Evolutionary conservation across 2,888 invertebrate genomes (phyloP), one percentile per base, ranked within the genome.

Genomic region (Parelbella ahira): DNA sequence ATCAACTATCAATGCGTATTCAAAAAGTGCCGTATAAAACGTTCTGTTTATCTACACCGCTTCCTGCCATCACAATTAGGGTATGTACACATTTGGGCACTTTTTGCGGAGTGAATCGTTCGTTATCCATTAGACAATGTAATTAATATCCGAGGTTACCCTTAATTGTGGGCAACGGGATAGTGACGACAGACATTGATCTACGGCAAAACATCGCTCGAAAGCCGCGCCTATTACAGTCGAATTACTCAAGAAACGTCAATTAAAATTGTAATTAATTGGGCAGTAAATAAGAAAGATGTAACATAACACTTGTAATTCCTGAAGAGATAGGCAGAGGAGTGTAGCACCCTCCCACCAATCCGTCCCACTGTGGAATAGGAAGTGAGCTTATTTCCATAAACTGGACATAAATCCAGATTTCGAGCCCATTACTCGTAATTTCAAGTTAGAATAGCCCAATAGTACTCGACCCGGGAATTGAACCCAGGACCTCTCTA

Each of bases 121-220:
- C 58, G 58, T 64, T 72, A 67, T 74, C 82, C 79, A 84, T 86
- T 84, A 83, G 79, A 72, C 79, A 74, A 71, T 80, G 84, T 84
- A 86, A 84, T 84, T 77, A 84, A 84, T 83, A 83, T 76, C 68
- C 66, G 67, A 67, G 75, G 77, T 73, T 73, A 68, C 71, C 75
- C 74, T 71, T 80, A 80, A 83, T 81, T 82, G 80, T 74, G 68
- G 68, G 60, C 63, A 71, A 72, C 68, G 66, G 25, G 68, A 73
- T 71, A 75, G 71, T 72, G 69, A 64, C 65, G 54, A 66, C 61
- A 68, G 58, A 64, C 47, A 46, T 50, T 50, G 70, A 71, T 72
- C 13, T 66, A 62, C 64, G 8, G 34, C 33, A 11, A 34, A 62
- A 62, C 62, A 73, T 74, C 64, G 63, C 55, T 59, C 63, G 66